Conservation (phyloP, 2,113 vertebrate species). For the Promerops cafer region DNA sequence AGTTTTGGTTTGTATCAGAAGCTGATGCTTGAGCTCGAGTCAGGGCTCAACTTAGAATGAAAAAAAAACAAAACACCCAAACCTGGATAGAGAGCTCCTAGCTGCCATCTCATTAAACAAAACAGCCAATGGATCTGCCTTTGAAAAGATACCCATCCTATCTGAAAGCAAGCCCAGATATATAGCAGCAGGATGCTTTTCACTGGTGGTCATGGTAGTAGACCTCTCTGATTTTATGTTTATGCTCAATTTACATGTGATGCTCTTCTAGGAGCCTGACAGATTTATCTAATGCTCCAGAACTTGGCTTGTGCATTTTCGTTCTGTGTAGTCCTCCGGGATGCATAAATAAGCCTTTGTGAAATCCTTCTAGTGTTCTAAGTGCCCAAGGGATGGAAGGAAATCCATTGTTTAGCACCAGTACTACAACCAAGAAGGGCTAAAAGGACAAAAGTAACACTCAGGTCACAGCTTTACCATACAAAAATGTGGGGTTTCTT, state of each 20-base stretch:
- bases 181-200: background rate
- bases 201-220: background rate
- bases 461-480: background rate
- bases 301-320: background rate
- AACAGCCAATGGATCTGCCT: background rate
- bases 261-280: background rate
- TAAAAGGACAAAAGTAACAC: background rate
- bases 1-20: background rate
- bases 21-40: background rate
- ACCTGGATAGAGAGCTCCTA: background rate
- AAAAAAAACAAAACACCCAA: background rate
- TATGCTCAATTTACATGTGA: background rate
- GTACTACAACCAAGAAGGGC: background rate
- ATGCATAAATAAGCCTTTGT: background rate
- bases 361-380: background rate
- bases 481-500: background rate
- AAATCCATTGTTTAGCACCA: background rate
- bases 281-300: background rate
- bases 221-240: background rate
- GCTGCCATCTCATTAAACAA: background rate
- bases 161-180: background rate
- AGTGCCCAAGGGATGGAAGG: background rate
- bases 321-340: background rate
- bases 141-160: background rate
- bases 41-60: background rate